Base-by-base conservation (phyloP, 2,888 invertebrate species). In the Lochmaea crataegi region DNA sequence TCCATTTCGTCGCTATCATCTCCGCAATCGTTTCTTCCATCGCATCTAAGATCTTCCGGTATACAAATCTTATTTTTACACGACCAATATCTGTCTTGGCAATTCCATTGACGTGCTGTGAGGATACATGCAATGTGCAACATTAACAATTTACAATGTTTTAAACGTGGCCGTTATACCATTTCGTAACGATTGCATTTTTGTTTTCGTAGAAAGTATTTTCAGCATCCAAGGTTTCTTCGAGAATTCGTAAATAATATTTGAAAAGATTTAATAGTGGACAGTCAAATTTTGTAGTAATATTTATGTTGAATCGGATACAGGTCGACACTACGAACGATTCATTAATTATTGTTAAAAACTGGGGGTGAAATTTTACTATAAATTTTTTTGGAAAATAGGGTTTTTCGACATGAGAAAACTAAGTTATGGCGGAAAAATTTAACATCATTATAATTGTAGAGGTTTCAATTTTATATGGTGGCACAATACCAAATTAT, bases 1-100 rank as follows among this genome's bases (percentile, higher is more conserved):
- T 88, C 87, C 80, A 26, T 85, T 85, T 93, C 92, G 85, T 92
- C 93, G 81, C 90, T 91, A 83, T 87, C 85, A 84, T 93, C 92
- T 78, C 82, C 85, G 87, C 93, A 93, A 85, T 93, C 90, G 79
- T 83, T 83, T 81, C 82, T 82, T 80, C 89, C 89, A 85, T 93
- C 90, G 88, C 93, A 94, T 77, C 89, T 85, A 79, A 88, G 85
- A 76, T 85, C 84, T 81, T 86, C 83, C 77, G 89, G 87, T 83
- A 93, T 88, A 88, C 93, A 93, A 85, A 89, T 88, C 84, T 88
- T 89, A 85, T 88, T 88, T 84, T 88, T 87, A 86, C 90, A 89
- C 63, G 74, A 75, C 81, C 79, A 83, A 79, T 80, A 79, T 75
- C 79, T 80, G 57, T 75, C 72, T 53, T 68, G 68, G 74, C 84